Evolutionary conservation across 1,140 invertebrate genomes (phyloP).

Genomic region (Drosophila insularis): DNA sequence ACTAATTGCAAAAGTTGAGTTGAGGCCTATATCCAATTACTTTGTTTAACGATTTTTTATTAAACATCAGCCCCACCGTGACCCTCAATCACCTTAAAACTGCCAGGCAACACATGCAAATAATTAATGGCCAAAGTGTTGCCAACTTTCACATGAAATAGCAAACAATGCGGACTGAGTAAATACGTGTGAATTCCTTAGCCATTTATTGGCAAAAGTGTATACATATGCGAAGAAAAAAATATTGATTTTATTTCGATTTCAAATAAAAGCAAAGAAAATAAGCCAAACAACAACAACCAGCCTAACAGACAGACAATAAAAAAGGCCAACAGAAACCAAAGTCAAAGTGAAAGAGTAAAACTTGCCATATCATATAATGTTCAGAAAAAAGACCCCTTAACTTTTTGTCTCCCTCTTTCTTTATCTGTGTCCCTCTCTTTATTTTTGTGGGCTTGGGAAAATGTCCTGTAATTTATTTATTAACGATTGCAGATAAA

Average conservation of each 20-base stretch:
- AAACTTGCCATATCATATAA: conserved; percentile 51
- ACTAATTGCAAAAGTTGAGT: conserved; percentile 66
- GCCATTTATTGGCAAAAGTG: not conserved
- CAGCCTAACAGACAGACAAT: conserved; percentile 35
- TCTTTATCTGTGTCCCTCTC: not conserved
- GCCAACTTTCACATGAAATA: not conserved
- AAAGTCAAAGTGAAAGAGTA: conserved; percentile 28
- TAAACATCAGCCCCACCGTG: not conserved
- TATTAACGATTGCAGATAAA: conserved; percentile 69
- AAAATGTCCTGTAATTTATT: conserved; percentile 71
- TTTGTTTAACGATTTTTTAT: conserved; percentile 18
- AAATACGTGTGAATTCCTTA: conserved; percentile 2
- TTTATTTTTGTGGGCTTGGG: not conserved
- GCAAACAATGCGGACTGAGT: not conserved
- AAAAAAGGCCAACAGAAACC: conserved; percentile 8
- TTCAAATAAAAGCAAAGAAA: conserved; percentile 47
- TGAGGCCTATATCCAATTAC: conserved; percentile 26
- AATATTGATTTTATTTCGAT: conserved; percentile 65
- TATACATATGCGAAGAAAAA: conserved; percentile 33
- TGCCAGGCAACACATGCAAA: conserved; percentile 9
- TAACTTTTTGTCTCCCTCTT: too few species aligned
- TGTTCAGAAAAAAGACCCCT: conserved; percentile 20
- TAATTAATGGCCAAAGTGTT: conserved; percentile 27
- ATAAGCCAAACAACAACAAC: conserved; percentile 63
- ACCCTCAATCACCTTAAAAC: not conserved